Conservation (phyloP, 2,888 invertebrate species). For the Galerucella calmariensis region DNA sequence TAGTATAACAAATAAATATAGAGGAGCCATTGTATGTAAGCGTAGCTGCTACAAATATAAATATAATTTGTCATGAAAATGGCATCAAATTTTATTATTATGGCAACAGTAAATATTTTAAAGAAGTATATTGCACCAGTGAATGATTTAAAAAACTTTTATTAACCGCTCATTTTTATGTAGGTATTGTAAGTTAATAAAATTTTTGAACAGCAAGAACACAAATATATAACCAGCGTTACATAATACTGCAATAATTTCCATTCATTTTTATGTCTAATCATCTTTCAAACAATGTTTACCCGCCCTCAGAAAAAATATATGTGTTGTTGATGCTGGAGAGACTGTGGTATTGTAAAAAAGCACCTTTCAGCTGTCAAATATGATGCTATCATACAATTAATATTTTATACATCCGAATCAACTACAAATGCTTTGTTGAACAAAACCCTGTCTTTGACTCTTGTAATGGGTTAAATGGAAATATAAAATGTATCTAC, state of each 20-base stretch:
- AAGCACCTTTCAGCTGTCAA: neutral
- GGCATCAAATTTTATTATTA: too few species aligned
- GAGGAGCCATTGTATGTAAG: too few species aligned
- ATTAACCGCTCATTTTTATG: too few species aligned
- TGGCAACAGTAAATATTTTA: neutral
- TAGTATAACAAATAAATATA: too few species aligned
- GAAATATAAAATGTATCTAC: neutral
- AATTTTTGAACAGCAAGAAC: neutral
- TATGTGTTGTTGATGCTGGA: neutral
- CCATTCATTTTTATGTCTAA: neutral
- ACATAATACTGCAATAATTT: neutral
- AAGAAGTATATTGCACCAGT: neutral
- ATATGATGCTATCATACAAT: slow-evolving; percentile 3
- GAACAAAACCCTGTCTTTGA: neutral
- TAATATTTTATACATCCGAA: neutral
- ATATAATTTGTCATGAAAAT: too few species aligned
- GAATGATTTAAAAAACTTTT: too few species aligned
- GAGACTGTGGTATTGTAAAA: neutral
- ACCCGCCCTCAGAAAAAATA: neutral
- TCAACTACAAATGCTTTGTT: neutral
- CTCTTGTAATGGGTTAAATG: neutral
- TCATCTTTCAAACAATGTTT: neutral
- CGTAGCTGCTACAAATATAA: too few species aligned
- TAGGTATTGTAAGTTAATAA: neutral
- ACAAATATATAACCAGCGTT: neutral